Evolutionary conservation across 2,888 invertebrate genomes (phyloP).

Genomic region (Plagodis dolabraria): DNA sequence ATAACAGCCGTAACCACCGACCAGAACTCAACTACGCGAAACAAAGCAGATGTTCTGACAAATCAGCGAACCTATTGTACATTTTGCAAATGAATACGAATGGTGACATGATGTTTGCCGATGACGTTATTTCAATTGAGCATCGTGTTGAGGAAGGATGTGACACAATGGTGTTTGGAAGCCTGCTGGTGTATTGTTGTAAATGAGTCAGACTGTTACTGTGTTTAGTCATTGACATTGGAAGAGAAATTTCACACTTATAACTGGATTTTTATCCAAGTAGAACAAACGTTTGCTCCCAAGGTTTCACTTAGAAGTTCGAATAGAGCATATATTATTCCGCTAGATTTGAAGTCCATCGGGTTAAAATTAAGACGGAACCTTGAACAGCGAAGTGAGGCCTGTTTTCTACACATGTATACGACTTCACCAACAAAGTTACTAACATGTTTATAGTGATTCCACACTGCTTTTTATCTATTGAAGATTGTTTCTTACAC

Average conservation of each 20-base stretch:
- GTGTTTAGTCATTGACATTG: slow-evolving; percentile 19
- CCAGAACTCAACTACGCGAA: slow-evolving; percentile 16
- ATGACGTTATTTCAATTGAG: slow-evolving; percentile 32
- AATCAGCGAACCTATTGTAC: slow-evolving; percentile 19
- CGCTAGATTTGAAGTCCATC: too few relatives aligned
- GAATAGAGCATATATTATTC: too few relatives aligned
- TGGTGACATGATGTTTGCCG: slow-evolving; percentile 7
- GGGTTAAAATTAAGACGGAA: too few relatives aligned
- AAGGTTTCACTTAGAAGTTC: too few relatives aligned
- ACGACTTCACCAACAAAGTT: too few relatives aligned
- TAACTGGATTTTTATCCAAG: not conserved
- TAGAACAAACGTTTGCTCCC: too few relatives aligned
- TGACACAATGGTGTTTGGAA: slow-evolving; percentile 29
- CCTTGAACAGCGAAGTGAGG: too few relatives aligned
- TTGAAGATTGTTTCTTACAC: too few relatives aligned
- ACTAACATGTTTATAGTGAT: too few relatives aligned
- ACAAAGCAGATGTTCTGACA: slow-evolving; percentile 21
- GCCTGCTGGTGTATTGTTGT: slow-evolving; percentile 19
- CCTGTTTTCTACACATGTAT: too few relatives aligned
- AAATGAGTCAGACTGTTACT: slow-evolving; percentile 21
- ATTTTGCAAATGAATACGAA: slow-evolving; percentile 20
- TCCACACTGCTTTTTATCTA: too few relatives aligned
- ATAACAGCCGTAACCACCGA: slow-evolving; percentile 7
- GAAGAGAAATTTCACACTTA: slow-evolving; percentile 6
- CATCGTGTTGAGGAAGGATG: slow-evolving; percentile 32